Conservation (phyloP, 2,113 vertebrate species). For the Apaloderma vittatum region DNA sequence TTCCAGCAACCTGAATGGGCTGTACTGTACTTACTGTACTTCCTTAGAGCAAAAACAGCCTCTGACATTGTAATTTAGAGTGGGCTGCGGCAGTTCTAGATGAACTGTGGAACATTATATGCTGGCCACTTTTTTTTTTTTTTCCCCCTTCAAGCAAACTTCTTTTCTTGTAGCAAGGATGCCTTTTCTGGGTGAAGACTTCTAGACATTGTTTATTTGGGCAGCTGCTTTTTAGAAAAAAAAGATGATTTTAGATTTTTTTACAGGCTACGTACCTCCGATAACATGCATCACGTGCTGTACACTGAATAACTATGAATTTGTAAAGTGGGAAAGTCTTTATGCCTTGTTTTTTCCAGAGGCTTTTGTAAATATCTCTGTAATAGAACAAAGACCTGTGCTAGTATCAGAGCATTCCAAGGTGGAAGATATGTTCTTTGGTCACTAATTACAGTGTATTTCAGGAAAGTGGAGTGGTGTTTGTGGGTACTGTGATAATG, state of each 20-base stretch:
- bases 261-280: not conserved
- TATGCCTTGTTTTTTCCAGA: not conserved
- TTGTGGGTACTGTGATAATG: not conserved
- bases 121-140: not conserved
- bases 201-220: not conserved
- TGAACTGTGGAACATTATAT: not conserved
- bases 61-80: slow-evolving; percentile 22
- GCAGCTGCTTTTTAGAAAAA: slow-evolving; percentile 13
- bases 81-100: not conserved
- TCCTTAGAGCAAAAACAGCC: slow-evolving; percentile 18
- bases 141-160: not conserved
- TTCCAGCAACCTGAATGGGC: slow-evolving; percentile 64
- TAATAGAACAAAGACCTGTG: not conserved
- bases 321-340: not conserved
- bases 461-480: not conserved
- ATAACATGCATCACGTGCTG: not conserved
- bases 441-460: not conserved
- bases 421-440: not conserved
- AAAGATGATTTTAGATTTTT: not conserved
- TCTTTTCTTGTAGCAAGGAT: not conserved
- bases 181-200: not conserved
- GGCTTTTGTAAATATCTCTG: not conserved
- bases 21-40: slow-evolving; percentile 63
- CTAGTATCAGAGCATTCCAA: not conserved
- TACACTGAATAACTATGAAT: not conserved